Conservation (phyloP, 2,888 invertebrate species). For the Callyntrura guangdongensis region DNA sequence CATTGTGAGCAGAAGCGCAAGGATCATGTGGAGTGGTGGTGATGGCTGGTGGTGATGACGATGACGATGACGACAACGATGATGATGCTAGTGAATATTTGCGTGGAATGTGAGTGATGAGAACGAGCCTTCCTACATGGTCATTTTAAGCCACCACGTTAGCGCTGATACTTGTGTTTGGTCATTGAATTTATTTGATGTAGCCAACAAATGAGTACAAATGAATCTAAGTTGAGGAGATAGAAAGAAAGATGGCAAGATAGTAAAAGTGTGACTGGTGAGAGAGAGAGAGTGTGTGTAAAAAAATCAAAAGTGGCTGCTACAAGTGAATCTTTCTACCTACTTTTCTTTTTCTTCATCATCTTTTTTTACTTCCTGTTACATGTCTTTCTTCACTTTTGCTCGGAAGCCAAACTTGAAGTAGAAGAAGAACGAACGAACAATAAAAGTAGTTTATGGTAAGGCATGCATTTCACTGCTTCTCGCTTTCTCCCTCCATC, state of each 20-base stretch:
- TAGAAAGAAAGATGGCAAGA: not conserved
- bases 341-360: slow-evolving; percentile 19
- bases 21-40: not conserved
- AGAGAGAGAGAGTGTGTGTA: slow-evolving; percentile 58
- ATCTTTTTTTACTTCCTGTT: slow-evolving; percentile 2
- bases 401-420: slow-evolving; percentile 14
- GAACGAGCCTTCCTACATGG: not conserved
- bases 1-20: slow-evolving; percentile 30
- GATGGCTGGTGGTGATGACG: slow-evolving; percentile 35
- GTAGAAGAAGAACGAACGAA: slow-evolving; percentile 34
- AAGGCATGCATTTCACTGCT: slow-evolving; percentile 71
- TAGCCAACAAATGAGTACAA: slow-evolving; percentile 48
- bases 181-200: slow-evolving; percentile 52
- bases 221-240: slow-evolving; percentile 35
- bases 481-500: slow-evolving; percentile 36
- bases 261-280: not conserved
- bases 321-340: slow-evolving; percentile 40
- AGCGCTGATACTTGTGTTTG: slow-evolving; percentile 1
- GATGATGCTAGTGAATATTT: slow-evolving; percentile 32
- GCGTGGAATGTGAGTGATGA: slow-evolving; percentile 14
- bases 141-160: slow-evolving; percentile 4
- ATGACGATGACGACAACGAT: slow-evolving; percentile 1
- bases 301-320: slow-evolving; percentile 54
- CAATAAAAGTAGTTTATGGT: slow-evolving; percentile 63
- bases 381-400: slow-evolving; percentile 10